Evolutionary conservation across 64 coral and sea anemone genomes (phyloP).

Genomic region (Acropora yongei): DNA sequence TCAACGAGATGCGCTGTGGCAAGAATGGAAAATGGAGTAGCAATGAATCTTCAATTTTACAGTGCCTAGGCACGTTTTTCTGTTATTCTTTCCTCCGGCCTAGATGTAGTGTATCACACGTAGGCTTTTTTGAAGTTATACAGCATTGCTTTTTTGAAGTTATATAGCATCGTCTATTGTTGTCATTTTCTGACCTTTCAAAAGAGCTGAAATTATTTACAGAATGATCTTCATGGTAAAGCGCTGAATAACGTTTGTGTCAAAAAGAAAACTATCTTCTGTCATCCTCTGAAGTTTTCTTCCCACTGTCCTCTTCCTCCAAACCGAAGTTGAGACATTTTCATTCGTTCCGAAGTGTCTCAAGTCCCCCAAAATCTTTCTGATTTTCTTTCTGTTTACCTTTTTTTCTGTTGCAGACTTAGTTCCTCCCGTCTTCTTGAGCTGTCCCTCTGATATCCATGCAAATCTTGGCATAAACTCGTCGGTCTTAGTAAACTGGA

Average conservation of each 20-base stretch:
- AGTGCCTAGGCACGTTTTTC: conserved; percentile 35
- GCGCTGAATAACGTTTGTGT: not conserved
- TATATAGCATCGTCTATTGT: not conserved
- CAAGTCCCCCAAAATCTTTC: not conserved
- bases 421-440: conserved; percentile 55
- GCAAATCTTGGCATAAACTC: conserved; percentile 28
- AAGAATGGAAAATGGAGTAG: conserved; percentile 57
- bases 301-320: not conserved
- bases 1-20: conserved; percentile 34
- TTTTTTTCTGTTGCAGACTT: conserved; percentile 25
- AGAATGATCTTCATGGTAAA: not conserved
- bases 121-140: not conserved
- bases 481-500: conserved; percentile 66
- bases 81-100: not conserved
- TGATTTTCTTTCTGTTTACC: not conserved
- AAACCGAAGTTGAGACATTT: not conserved
- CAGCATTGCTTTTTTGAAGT: not conserved
- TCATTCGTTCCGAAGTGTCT: not conserved
- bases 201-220: conserved; percentile 5
- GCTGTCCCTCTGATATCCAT: conserved; percentile 68
- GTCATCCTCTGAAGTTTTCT: not conserved
- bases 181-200: not conserved
- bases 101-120: not conserved
- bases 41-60: conserved; percentile 33
- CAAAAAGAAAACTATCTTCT: not conserved